These are phyloP conservation scores for Aselliscus stoliczkanus DNA, from an alignment of 2,797 vertebrate genomes.

Conservation along the genomic window DNA sequence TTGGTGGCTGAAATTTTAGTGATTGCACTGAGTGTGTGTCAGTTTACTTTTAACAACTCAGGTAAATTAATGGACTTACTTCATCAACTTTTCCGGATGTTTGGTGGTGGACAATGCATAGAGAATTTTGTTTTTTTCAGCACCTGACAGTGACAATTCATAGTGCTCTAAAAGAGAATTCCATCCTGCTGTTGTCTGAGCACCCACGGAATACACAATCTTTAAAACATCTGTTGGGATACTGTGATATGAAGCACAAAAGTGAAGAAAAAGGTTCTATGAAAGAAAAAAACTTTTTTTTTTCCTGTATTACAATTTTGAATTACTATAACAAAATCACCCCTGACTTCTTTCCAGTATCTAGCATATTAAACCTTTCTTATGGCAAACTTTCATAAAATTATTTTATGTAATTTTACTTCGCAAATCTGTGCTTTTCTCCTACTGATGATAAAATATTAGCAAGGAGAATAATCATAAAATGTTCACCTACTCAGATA, in stretches of 20 bases:
- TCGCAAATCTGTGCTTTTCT: constrained; percentile 7
- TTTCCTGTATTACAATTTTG: background rate
- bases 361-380: background rate
- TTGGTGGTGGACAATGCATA: constrained; percentile 81
- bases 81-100: constrained; percentile 80
- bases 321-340: background rate
- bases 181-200: constrained; percentile 83
- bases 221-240: constrained; percentile 84
- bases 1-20: background rate
- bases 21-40: background rate
- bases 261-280: background rate
- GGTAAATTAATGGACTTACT: constrained; percentile 71
- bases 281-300: background rate
- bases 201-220: constrained; percentile 83
- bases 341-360: background rate
- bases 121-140: constrained; percentile 84
- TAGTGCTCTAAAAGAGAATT: constrained; percentile 81
- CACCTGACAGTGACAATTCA: constrained; percentile 78
- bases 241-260: constrained; percentile 72
- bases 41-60: constrained; percentile 7
- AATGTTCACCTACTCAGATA: background rate
- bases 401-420: background rate
- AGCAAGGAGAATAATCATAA: constrained; percentile 1
- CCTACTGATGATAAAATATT: background rate
- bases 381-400: background rate